These are phyloP conservation scores for Palaemon carinicauda DNA, from an alignment of 1,140 invertebrate species.

Conservation along the genomic window DNA sequence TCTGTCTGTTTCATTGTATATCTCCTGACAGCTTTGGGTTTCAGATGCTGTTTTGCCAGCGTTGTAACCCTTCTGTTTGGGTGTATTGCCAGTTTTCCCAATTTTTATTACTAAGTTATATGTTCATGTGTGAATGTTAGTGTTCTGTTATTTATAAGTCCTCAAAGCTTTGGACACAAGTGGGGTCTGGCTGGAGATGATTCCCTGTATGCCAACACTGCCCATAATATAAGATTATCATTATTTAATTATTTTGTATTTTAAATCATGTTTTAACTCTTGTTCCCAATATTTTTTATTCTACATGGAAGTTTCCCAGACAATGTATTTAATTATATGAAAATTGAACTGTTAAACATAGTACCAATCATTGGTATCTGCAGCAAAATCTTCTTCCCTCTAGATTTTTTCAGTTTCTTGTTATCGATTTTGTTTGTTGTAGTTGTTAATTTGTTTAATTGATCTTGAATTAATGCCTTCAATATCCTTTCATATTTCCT, in stretches of 20 bases:
- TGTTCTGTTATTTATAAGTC: constrained; percentile 51
- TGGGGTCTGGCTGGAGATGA: constrained; percentile 50
- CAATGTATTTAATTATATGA: too few species aligned
- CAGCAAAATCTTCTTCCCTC: constrained; percentile 1
- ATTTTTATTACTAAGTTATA: constrained; percentile 15
- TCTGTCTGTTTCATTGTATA: constrained; percentile 23
- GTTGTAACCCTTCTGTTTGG: not conserved
- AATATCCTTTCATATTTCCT: not conserved
- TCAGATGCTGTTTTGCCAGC: not conserved
- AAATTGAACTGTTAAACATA: not conserved
- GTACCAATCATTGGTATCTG: constrained; percentile 21
- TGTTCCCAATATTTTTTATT: not conserved
- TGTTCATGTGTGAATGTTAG: constrained; percentile 42
- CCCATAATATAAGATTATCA: constrained; percentile 50
- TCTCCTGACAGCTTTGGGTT: too few species aligned
- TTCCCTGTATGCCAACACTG: constrained; percentile 54
- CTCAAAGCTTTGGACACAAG: constrained; percentile 46
- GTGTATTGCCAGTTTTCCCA: not conserved
- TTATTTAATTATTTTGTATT: constrained; percentile 50
- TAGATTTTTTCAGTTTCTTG: not conserved
- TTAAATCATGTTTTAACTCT: constrained; percentile 26
- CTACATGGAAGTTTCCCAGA: too few species aligned
- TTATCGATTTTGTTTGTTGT: constrained; percentile 26
- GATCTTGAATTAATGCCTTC: constrained; percentile 37
- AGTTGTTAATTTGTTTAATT: constrained; percentile 20